phyloP scores from a whole-genome alignment of 2,797 vertebrate genomes.

The Dipus sagitta region DNA sequence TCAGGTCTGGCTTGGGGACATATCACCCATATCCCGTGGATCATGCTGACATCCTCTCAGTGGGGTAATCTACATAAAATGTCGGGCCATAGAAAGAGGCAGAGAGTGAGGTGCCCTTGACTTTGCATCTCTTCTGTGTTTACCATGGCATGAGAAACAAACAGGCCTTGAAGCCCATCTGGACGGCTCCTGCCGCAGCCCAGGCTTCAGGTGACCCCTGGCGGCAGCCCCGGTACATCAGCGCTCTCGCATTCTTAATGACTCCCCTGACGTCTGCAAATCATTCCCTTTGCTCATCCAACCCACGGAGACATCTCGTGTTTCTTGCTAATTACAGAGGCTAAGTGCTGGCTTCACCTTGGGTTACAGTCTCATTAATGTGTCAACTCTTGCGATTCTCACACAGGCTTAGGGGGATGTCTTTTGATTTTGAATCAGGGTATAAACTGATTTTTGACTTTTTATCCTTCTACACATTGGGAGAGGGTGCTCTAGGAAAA shows the following conservation, averaged over 20 bases:
- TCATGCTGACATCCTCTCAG: background rate
- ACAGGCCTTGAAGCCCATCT: background rate
- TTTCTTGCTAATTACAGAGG: constrained; percentile 73
- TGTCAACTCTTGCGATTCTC: constrained; percentile 37
- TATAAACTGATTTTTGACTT: constrained; percentile 71
- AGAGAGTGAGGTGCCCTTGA: background rate
- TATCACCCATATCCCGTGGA: too few relatives aligned
- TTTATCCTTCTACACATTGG: background rate
- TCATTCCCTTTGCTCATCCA: constrained; percentile 45
- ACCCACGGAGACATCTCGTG: constrained; percentile 4
- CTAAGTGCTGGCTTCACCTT: constrained; percentile 50
- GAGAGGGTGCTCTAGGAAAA: background rate
- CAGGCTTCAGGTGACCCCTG: background rate
- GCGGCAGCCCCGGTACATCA: background rate
- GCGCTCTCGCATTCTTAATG: constrained; percentile 63
- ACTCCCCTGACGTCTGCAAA: constrained; percentile 38
- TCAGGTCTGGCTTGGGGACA: background rate
- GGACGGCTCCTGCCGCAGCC: background rate
- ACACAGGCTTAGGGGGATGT: background rate
- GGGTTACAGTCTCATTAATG: constrained; percentile 69
- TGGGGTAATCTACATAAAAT: background rate
- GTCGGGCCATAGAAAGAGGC: background rate
- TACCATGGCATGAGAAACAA: background rate
- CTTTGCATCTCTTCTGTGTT: background rate
- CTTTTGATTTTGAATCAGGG: constrained; percentile 61